phyloP scores from a whole-genome alignment of 2,113 vertebrate genomes.

The Acanthochromis polyacanthus region DNA sequence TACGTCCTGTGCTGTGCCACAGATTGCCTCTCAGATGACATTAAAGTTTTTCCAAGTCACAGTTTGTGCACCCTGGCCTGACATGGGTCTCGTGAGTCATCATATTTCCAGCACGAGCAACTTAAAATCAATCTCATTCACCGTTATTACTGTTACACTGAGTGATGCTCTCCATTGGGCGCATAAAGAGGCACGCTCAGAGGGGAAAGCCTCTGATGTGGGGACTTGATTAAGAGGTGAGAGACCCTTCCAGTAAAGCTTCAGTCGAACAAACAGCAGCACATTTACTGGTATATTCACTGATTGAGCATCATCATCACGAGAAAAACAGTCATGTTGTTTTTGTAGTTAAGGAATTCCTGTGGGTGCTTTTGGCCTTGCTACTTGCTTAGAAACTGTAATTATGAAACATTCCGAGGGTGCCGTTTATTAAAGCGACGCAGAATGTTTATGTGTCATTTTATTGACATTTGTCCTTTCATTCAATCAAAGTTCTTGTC shows the following conservation, averaged over 20 bases:
- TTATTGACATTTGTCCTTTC: background rate
- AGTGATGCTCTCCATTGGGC: slow-evolving; percentile 39
- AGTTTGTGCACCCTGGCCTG: background rate
- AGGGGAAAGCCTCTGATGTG: slow-evolving; percentile 54
- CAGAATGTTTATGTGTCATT: background rate
- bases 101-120: slow-evolving; percentile 63
- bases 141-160: slow-evolving; percentile 61
- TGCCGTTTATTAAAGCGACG: background rate
- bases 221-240: slow-evolving; percentile 44
- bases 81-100: slow-evolving; percentile 64
- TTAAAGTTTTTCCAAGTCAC: too few species aligned
- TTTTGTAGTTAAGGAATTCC: slow-evolving; percentile 31
- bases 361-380: slow-evolving; percentile 20
- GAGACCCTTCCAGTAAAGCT: slow-evolving; percentile 56
- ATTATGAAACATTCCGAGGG: slow-evolving; percentile 6
- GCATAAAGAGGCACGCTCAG: slow-evolving; percentile 36
- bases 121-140: slow-evolving; percentile 55
- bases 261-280: slow-evolving; percentile 24
- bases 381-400: background rate
- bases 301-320: slow-evolving; percentile 2
- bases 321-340: slow-evolving; percentile 30
- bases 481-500: background rate
- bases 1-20: too few species aligned
- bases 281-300: slow-evolving; percentile 34
- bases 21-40: too few species aligned